Conservation (phyloP, 2,888 invertebrate genomes). For the Agapostemon virescens region DNA sequence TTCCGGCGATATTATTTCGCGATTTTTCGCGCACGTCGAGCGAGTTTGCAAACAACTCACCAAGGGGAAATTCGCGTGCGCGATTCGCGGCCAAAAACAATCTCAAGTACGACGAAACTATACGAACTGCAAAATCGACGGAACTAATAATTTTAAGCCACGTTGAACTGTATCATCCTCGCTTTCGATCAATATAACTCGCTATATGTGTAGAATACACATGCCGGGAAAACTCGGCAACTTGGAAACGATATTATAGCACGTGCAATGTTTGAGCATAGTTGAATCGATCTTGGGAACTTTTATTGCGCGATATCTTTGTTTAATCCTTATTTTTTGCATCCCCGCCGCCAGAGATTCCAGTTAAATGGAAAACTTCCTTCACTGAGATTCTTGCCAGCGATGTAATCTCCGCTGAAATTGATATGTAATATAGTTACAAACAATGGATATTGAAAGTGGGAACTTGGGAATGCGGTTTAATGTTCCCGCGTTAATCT, state of each 20-base stretch:
- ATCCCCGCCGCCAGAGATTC: constrained; percentile 3
- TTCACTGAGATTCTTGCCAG: background rate
- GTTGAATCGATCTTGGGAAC: constrained; percentile 36
- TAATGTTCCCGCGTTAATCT: background rate
- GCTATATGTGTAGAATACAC: background rate
- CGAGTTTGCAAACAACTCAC: constrained; percentile 4
- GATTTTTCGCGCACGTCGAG: background rate
- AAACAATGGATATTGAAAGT: background rate
- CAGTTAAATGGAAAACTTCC: constrained; percentile 14
- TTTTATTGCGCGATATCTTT: constrained; percentile 41
- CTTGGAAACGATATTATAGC: constrained; percentile 31
- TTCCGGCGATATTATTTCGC: background rate
- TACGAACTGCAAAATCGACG: constrained; percentile 35
- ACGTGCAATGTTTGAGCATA: constrained; percentile 26
- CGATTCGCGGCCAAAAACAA: constrained; percentile 24
- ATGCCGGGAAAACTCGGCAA: constrained; percentile 20
- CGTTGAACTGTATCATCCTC: background rate
- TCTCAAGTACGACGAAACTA: background rate
- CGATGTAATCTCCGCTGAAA: background rate
- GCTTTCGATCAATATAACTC: constrained; percentile 35
- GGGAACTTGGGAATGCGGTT: background rate
- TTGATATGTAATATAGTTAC: background rate
- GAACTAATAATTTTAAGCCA: constrained; percentile 43
- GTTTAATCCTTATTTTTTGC: constrained; percentile 38
- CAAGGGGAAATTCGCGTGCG: constrained; percentile 1